A percentile compares a stretch with the other conserved stretches of the same genome.
These are phyloP conservation scores for Epinotia brunnichana DNA, from an alignment of 2,888 invertebrate species.

Conservation along the genomic window DNA sequence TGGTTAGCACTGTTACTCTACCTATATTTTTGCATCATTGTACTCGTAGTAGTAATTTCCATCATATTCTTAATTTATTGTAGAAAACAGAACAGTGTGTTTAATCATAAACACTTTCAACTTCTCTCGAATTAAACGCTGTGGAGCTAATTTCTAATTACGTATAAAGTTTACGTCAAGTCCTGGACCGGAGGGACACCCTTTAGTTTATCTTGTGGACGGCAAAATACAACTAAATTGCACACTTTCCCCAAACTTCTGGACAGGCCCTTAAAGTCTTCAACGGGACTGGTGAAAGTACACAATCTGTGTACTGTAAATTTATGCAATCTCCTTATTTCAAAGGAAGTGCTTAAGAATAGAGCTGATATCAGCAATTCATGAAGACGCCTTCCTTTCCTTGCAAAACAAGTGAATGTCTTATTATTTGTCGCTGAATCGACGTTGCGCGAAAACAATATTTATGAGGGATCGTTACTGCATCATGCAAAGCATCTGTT, in stretches of 20 bases:
- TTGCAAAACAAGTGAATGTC: constrained; percentile 57
- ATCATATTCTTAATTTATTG: neutral
- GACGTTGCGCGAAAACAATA: constrained; percentile 51
- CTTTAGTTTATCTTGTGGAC: constrained; percentile 20
- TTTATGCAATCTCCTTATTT: constrained; percentile 69
- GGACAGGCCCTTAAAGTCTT: neutral
- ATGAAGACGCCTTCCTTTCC: constrained; percentile 61
- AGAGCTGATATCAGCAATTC: constrained; percentile 74
- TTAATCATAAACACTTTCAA: neutral
- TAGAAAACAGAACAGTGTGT: neutral
- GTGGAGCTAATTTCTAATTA: constrained; percentile 17
- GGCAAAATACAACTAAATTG: constrained; percentile 17
- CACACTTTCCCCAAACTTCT: constrained; percentile 19
- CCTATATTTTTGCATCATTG: neutral
- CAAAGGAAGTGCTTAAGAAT: constrained; percentile 63
- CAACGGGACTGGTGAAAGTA: neutral
- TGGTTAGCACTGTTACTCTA: neutral
- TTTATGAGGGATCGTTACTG: constrained; percentile 44
- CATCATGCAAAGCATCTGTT: constrained; percentile 44
- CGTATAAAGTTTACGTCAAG: constrained; percentile 3
- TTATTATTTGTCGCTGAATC: constrained; percentile 60
- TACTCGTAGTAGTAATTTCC: neutral
- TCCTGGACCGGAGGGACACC: neutral
- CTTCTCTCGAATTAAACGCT: constrained; percentile 1
- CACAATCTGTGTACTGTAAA: constrained; percentile 53